phyloP scores from a whole-genome alignment of 1,140 invertebrate genomes.

The Harlomillsia oculata region DNA sequence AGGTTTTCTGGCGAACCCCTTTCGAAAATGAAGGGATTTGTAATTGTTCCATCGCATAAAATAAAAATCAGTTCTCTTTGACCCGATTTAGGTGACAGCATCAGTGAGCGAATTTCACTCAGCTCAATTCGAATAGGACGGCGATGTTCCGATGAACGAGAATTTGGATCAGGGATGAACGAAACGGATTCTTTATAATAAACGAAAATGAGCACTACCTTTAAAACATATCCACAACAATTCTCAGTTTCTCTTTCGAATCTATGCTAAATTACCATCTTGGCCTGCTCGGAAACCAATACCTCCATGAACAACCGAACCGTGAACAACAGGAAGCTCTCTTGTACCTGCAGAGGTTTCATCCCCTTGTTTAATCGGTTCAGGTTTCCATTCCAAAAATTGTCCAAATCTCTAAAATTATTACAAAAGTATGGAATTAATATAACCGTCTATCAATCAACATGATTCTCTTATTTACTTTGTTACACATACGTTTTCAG shows the following conservation, averaged over 20 bases:
- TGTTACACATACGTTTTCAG: constrained; percentile 32
- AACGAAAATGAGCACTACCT: neutral
- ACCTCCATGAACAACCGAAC: constrained; percentile 1
- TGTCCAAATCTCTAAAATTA: constrained; percentile 43
- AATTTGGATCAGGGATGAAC: constrained; percentile 8
- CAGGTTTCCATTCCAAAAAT: constrained; percentile 67
- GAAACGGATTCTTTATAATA: neutral
- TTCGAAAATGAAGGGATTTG: constrained; percentile 74
- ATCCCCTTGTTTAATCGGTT: neutral
- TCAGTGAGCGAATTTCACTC: constrained; percentile 29
- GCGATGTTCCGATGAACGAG: constrained; percentile 14
- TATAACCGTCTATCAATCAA: too few relatives aligned
- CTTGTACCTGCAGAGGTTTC: neutral
- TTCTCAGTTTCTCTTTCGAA: neutral
- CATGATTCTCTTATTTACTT: neutral
- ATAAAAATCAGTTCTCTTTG: constrained; percentile 53
- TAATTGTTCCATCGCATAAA: constrained; percentile 60
- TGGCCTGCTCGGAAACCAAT: constrained; percentile 25
- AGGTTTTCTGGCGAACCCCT: constrained; percentile 72
- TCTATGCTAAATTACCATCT: constrained; percentile 13
- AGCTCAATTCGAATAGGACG: constrained; percentile 31
- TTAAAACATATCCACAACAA: neutral
- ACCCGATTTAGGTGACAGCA: constrained; percentile 5
- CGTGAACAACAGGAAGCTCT: constrained; percentile 9
- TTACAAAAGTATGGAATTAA: constrained; percentile 2